Evolutionary conservation across 1,140 invertebrate species (phyloP), one percentile per base, ranked within the genome.

Genomic region (Nebria ingens): DNA sequence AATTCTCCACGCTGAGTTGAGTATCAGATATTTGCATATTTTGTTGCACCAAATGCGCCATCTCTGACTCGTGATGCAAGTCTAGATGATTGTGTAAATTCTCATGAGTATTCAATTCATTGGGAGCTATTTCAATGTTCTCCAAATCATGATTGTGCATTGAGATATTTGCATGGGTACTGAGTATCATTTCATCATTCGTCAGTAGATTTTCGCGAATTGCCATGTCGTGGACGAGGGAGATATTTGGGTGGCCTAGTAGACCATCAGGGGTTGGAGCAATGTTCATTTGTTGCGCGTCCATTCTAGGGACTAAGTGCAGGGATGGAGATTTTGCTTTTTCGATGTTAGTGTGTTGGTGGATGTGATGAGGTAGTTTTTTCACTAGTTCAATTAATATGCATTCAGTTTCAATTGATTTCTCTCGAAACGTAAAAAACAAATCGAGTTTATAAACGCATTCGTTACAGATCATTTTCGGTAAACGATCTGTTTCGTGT

Each of bases 381-480:
- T 76, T 79, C 11, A 78, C 58, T 68, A 80, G 72, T 52, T 76
- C 70, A 50, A 75, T 65, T 45, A 80, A 72, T 58, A 79, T 68
- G 29, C 61, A 70, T 64, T 81, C 80, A 0, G 80, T 80, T 49
- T 75, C 71, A 19, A 79, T 58, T 62, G 73, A 75, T 59, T 76
- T 76, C 61, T 79, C 76, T 54, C 77, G 71, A 67, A 82, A 82
- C 50, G 80, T 77, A 66, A 73, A 78, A 17, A 81, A 62, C 49
- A 78, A 68, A 58, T 82, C 78, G 21, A 82, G 56, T 64, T 81
- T 81, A 52, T 72, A 79, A 19, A 77, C 70, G 64, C 80, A 82
- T 34, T 78, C 73, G 54, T 77, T 73, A 58, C 79, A 82, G 1
- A 82, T 70, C 57, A 79, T 72, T 71, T 82, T 82, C 20, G 80